Conservation (phyloP, 2,113 vertebrate genomes). For the Holacanthus passer region DNA sequence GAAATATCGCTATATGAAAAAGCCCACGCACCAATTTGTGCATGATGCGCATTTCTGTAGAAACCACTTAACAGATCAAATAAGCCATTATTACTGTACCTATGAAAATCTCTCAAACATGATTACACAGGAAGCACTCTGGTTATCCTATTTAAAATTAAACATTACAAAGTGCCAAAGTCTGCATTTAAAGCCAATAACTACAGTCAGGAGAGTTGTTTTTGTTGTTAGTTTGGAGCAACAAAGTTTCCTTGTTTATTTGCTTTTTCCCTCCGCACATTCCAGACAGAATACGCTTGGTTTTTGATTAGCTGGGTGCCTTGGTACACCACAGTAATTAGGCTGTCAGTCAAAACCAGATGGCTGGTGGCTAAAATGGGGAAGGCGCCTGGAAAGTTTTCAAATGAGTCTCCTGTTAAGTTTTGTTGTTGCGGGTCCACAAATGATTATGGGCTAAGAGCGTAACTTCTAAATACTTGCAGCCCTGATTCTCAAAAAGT, state of each 20-base stretch:
- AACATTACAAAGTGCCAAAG: conserved; percentile 12
- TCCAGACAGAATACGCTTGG: conserved; percentile 61
- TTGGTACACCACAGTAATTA: conserved; percentile 78
- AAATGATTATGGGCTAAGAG: conserved; percentile 35
- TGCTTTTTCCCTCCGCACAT: conserved; percentile 47
- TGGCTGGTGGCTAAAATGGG: conserved; percentile 68
- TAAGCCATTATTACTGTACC: conserved; percentile 11
- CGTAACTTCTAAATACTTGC: not conserved
- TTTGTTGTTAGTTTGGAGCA: conserved; percentile 51
- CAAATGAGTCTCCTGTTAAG: conserved; percentile 52
- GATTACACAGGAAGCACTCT: conserved; percentile 10
- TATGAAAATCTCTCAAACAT: conserved; percentile 4
- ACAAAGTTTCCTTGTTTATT: conserved; percentile 66
- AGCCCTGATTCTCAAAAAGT: too few species aligned
- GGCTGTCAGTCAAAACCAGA: conserved; percentile 82
- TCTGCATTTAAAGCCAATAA: conserved; percentile 42
- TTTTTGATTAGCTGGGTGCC: conserved; percentile 81
- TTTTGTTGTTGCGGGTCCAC: conserved; percentile 38
- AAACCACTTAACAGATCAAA: conserved; percentile 28
- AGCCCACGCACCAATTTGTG: not conserved
- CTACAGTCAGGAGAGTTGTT: conserved; percentile 23
- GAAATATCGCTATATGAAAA: not conserved
- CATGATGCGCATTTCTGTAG: conserved; percentile 3
- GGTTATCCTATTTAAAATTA: conserved; percentile 31
- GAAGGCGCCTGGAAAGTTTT: conserved; percentile 62